These are phyloP conservation scores for Wasmannia auropunctata DNA, from an alignment of 1,140 invertebrate species.

Conservation along the genomic window DNA sequence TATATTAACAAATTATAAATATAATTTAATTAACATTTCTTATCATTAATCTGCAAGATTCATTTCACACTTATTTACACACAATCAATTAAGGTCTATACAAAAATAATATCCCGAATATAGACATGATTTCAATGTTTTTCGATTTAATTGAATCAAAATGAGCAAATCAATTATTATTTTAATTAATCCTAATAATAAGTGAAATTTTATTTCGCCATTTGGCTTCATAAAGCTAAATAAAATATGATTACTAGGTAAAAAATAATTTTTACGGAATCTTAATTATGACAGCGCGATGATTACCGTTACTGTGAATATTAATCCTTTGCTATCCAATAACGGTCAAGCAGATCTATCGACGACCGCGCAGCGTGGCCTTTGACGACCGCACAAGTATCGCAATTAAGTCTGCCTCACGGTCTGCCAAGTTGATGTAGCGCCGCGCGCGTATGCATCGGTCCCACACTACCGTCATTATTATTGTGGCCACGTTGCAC, in stretches of 20 bases:
- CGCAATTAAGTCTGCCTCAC: conserved; percentile 56
- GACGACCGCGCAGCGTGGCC: conserved; percentile 36
- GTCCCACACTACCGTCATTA: conserved; percentile 29
- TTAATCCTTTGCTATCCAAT: conserved; percentile 39
- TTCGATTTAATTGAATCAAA: not conserved
- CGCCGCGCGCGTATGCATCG: not conserved
- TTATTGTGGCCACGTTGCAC: conserved; percentile 31
- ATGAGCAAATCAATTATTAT: not conserved
- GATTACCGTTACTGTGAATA: conserved; percentile 29
- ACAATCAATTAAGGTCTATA: not conserved
- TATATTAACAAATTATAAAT: not conserved
- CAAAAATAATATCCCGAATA: not conserved
- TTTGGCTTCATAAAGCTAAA: not conserved
- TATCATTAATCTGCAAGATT: not conserved
- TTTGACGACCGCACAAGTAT: conserved; percentile 54
- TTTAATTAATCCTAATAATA: not conserved
- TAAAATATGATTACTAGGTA: not conserved
- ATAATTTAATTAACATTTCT: not conserved
- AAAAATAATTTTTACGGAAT: not conserved
- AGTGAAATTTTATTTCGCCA: not conserved
- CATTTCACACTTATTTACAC: not conserved
- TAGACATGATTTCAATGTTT: not conserved
- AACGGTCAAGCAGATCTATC: conserved; percentile 44
- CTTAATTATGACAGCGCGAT: conserved; percentile 7
- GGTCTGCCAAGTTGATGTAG: conserved; percentile 48